Evolutionary conservation across 2,888 invertebrate genomes (phyloP), one percentile per base, ranked within the genome.

Genomic region (Xiphydria camelus): DNA sequence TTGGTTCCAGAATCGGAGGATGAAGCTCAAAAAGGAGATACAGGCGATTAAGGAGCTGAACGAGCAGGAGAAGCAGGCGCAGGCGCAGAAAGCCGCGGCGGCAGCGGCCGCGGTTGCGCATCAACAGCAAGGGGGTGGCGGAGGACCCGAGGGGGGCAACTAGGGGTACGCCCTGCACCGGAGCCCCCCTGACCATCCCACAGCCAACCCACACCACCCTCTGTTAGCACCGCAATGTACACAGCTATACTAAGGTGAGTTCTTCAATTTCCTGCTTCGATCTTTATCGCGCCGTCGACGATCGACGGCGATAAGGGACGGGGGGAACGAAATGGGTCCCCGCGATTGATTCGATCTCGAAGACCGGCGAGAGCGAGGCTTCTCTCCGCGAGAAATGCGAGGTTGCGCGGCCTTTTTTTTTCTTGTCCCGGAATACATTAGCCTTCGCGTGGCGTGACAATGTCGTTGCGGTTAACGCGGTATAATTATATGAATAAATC

Each of bases 21-120:
- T 97, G 96, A 96, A 97, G 77, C 86, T 95, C 80, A 96, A 96
- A 86, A 96, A 92, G 78, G 94, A 94, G 81, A 95, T 93, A 66
- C 95, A 95, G 77, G 95, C 96, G 77, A 96, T 95, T 80, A 95
- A 95, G 78, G 96, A 96, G 80, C 82, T 96, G 72, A 96, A 97
- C 80, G 95, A 95, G 78, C 94, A 95, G 76, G 94, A 94, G 76
- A 94, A 94, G 75, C 94, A 94, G 74, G 93, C 93, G 75, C 94
- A 94, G 76, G 92, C 91, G 75, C 91, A 91, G 78, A 94, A 94
- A 75, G 88, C 88, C 46, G 88, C 85, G 51, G 85, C 88, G 63
- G 86, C 86, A 47, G 87, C 85, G 52, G 88, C 87, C 59, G 88
- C 88, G 66, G 88, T 84, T 64, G 87, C 84, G 64, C 74, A 71